Base-by-base conservation (phyloP, 2,888 invertebrate species). In the Globia sparganii region DNA sequence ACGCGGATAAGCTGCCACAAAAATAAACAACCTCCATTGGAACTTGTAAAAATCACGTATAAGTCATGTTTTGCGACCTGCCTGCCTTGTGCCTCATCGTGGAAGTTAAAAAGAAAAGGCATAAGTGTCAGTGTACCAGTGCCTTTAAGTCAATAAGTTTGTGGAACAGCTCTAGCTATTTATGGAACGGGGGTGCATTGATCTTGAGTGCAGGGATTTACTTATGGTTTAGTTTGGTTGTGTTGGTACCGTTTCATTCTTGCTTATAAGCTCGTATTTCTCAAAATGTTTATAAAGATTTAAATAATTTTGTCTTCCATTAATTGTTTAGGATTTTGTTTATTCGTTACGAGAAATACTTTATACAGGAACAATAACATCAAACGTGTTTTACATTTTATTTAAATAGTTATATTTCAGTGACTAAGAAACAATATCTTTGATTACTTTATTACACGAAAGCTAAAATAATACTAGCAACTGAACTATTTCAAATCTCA, bases 121-220 rank as follows among this genome's bases (percentile, higher is more conserved):
- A 18, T 31, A 64, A 56, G 58, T 61, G 65, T 37, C 31, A 25
- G 46, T 31, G 56, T 73, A 37, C 61, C 46, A 21, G 37, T 37
- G 53, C 58, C 34, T 68, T n/a, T 76, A 84, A 72, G 77, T 87
- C 81, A 87, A 87, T 83, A 73, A 81, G 81, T 83, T 85, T 81
- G 77, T 86, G 81, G 81, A 83, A 86, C 76, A 77, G 67, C 71
- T 73, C 77, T 72, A 77, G 91, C 91, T 94, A 94, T 94, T 93
- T 94, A 92, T 92, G 91, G 93, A 90, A 87, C 72, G 72, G 88
- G 87, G 91, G 94, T 94, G 92, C 95, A 93, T 92, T 95, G 94
- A 92, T 93, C 95, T 92, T 91, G 75, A 69, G 77, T 72, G 81
- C 76, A 82, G 72, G 74, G 79, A 71, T 86, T 82, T 66, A 78